Conservation (phyloP, 2,888 invertebrate genomes). For the Stomorhina lunata region DNA sequence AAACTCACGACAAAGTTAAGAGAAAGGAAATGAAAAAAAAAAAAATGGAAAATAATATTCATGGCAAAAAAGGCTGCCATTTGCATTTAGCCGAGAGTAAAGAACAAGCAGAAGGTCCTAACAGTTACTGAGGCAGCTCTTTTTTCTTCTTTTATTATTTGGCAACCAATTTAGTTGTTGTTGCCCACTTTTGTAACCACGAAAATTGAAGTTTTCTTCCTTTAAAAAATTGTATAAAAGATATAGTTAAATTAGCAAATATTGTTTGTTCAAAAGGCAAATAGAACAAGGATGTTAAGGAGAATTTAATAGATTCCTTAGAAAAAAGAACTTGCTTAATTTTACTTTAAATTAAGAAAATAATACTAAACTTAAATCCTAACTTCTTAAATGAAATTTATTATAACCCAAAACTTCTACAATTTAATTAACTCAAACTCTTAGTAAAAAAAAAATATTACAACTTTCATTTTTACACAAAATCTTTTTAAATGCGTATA, state of each 20-base stretch:
- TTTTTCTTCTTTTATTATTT: neutral
- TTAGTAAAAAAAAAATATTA: neutral
- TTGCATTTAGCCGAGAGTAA: constrained; percentile 50
- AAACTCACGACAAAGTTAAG: constrained; percentile 32
- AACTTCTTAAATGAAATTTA: neutral
- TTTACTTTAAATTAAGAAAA: neutral
- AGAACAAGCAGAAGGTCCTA: constrained; percentile 45
- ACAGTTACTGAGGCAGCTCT: neutral
- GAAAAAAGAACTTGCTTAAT: neutral
- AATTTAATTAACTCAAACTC: neutral
- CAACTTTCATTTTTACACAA: neutral
- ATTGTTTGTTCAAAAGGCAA: constrained; percentile 16
- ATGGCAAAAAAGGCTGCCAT: constrained; percentile 58
- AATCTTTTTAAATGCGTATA: neutral
- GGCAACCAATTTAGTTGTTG: constrained; percentile 31
- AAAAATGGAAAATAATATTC: constrained; percentile 42
- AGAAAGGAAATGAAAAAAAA: constrained; percentile 46
- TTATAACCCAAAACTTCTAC: neutral
- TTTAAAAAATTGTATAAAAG: neutral
- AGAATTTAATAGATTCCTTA: neutral
- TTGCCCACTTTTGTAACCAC: constrained; percentile 16
- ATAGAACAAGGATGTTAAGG: neutral
- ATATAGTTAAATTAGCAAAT: constrained; percentile 10
- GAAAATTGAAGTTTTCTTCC: neutral
- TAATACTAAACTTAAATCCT: neutral